A percentile compares a stretch with the other conserved stretches of the same genome.
Conservation (phyloP, 2,888 invertebrate species). For the Tenthredo mesomela region DNA sequence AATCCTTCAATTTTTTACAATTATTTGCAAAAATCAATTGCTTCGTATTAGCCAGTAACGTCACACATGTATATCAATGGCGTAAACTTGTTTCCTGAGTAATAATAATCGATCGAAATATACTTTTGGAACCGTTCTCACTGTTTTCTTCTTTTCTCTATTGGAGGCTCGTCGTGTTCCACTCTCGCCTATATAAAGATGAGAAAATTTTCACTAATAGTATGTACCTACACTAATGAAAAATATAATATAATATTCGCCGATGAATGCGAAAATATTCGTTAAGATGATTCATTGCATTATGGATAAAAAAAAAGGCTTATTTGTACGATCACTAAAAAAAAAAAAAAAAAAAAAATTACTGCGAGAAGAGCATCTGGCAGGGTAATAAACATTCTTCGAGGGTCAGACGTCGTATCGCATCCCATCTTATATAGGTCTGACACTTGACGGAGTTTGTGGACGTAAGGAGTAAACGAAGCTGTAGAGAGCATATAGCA, state of each 20-base stretch:
- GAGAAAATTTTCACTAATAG: background rate
- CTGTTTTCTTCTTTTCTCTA: no score
- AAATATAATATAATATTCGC: background rate
- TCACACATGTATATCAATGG: no score
- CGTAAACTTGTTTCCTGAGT: no score
- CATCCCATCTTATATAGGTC: background rate
- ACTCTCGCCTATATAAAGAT: background rate
- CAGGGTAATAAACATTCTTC: constrained; percentile 60
- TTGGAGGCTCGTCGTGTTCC: no score
- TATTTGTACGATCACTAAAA: background rate
- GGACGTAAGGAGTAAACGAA: background rate
- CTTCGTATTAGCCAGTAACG: no score
- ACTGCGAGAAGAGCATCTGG: constrained; percentile 58
- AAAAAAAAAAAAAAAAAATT: background rate
- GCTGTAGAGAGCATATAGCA: background rate
- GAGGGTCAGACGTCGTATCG: constrained; percentile 54
- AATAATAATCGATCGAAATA: no score
- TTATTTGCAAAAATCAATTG: no score
- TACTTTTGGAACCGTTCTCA: no score
- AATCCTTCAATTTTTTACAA: no score
- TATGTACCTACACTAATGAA: no score
- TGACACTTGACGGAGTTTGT: constrained; percentile 30
- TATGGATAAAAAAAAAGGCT: background rate
- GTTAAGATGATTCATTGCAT: background rate
- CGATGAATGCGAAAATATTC: background rate